A percentile compares a stretch with the other conserved stretches of the same genome.
phyloP scores from a whole-genome alignment of 2,888 invertebrate genomes.

The Caradrina kadenii region DNA sequence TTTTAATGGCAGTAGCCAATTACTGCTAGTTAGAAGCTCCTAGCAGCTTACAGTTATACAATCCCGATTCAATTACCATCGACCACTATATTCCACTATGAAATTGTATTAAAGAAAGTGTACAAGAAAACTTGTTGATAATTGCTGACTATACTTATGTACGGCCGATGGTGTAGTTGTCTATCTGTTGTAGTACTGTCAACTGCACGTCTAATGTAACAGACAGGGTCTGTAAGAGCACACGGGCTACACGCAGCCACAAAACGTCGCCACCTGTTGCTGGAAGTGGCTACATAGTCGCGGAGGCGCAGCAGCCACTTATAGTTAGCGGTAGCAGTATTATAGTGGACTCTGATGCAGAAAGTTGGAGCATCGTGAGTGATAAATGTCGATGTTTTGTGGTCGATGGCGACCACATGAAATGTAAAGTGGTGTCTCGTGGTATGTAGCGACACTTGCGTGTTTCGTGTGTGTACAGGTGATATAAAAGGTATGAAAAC shows the following conservation, averaged over 20 bases:
- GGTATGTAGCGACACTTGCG: no score
- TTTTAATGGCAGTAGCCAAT: no score
- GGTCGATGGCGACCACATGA: no score
- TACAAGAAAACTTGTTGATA: conserved; percentile 77
- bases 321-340: no score
- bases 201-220: not conserved
- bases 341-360: no score
- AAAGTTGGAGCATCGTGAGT: no score
- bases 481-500: no score
- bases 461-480: no score
- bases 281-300: no score
- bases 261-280: not conserved
- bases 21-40: conserved; percentile 7
- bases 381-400: no score
- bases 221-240: not conserved
- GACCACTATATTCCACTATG: conserved; percentile 60
- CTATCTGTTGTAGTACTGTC: conserved; percentile 61
- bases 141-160: conserved; percentile 67
- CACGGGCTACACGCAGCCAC: not conserved
- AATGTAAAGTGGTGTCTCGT: no score
- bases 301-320: no score
- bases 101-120: conserved; percentile 76
- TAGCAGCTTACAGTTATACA: conserved; percentile 16
- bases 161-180: conserved; percentile 63
- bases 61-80: conserved; percentile 43